phyloP scores from a whole-genome alignment of 2,113 vertebrate genomes.

The Gallinago paraguaiae region DNA sequence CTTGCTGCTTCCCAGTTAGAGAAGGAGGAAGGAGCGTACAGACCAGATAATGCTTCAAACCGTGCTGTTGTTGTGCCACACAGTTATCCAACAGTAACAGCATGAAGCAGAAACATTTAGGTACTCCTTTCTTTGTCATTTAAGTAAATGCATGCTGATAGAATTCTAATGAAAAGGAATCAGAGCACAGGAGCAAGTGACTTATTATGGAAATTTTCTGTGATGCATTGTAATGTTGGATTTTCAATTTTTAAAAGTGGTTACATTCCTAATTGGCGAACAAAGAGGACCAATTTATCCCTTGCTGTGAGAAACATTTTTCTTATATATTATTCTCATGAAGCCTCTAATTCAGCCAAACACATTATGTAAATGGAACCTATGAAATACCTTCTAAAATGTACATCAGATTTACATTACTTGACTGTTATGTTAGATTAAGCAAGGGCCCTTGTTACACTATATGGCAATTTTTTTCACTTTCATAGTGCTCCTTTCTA shows the following conservation, averaged over 20 bases:
- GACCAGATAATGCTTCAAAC: background rate
- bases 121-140: background rate
- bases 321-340: conserved; percentile 36
- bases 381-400: conserved; percentile 25
- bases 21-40: background rate
- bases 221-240: conserved; percentile 6
- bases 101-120: background rate
- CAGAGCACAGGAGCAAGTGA: background rate
- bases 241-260: conserved; percentile 43
- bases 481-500: background rate
- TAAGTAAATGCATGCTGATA: background rate
- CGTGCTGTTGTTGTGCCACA: background rate
- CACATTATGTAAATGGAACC: conserved; percentile 24
- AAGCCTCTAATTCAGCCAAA: conserved; percentile 34
- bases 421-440: background rate
- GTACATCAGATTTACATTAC: conserved; percentile 20
- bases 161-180: background rate
- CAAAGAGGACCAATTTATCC: conserved; percentile 43
- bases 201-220: background rate
- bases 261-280: conserved; percentile 29
- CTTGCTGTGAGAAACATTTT: conserved; percentile 9
- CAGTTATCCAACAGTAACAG: background rate
- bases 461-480: background rate
- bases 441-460: background rate
- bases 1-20: background rate